Base-by-base conservation (phyloP, 2,888 invertebrate genomes). In the Gari tellinella region DNA sequence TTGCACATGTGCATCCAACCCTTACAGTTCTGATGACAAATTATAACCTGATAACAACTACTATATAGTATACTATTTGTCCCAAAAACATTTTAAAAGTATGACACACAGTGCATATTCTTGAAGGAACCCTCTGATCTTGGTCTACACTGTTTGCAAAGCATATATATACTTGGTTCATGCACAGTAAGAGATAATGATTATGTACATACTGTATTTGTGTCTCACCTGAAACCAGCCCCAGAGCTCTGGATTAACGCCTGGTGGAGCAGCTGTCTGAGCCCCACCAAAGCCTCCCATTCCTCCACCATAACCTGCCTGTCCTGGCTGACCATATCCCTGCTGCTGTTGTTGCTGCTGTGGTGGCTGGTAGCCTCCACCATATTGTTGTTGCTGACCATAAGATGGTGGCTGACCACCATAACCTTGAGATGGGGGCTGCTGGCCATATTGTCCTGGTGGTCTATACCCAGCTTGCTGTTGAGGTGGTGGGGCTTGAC, bases 161-260 rank as follows among this genome's bases (percentile, higher is more conserved):
- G n/a, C n/a, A n/a, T n/a, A n/a, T n/a, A n/a, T n/a, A n/a, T n/a
- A n/a, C n/a, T n/a, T n/a, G n/a, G n/a, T n/a, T n/a, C n/a, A n/a
- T n/a, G n/a, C n/a, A n/a, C n/a, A n/a, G n/a, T n/a, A n/a, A n/a
- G n/a, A n/a, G n/a, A n/a, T n/a, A n/a, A n/a, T n/a, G n/a, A n/a
- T n/a, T n/a, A n/a, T n/a, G n/a, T n/a, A n/a, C n/a, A n/a, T n/a
- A n/a, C n/a, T n/a, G n/a, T n/a, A 4, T 23, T 17, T 37, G 17
- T 57, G 10, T n/a, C 61, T 65, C 67, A 90, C 90, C 87, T 88
- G 88, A 78, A 92, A 92, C 91, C 90, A 91, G n/a, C 84, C 78
- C 91, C 91, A 91, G 0, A 91, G 61, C 41, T 90, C 90, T 53
- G 78, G 87, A 70, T 79, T 83, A 43, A 91, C 82, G 21, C 90